Conservation (phyloP, 1,140 invertebrate species). For the Cheumatopsyche charites region DNA sequence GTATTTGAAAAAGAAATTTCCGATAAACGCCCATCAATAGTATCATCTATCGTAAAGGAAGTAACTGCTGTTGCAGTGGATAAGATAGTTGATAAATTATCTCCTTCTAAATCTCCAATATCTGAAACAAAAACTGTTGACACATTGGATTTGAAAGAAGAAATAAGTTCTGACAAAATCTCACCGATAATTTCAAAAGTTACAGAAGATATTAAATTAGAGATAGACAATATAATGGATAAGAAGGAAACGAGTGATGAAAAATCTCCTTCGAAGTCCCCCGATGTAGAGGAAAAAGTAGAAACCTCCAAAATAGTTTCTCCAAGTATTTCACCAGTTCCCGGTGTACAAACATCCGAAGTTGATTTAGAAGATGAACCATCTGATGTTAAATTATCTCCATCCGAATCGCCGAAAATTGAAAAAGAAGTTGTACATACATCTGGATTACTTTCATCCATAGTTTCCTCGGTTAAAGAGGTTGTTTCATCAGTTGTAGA, state of each 20-base stretch:
- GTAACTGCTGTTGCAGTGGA: neutral
- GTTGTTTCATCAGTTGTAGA: too few species aligned
- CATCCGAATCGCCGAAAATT: neutral
- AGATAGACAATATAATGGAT: too few species aligned
- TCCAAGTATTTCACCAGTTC: neutral
- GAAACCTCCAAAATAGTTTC: neutral
- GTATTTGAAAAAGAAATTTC: slow-evolving; percentile 1
- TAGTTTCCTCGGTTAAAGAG: too few species aligned
- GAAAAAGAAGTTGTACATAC: neutral
- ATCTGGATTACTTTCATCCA: too few species aligned
- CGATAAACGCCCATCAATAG: too few species aligned
- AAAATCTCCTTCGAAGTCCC: neutral
- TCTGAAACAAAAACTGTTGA: slow-evolving; percentile 20
- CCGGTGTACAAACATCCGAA: too few species aligned
- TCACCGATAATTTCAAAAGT: neutral
- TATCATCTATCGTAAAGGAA: too few species aligned
- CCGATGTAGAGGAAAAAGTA: neutral
- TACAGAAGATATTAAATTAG: slow-evolving; percentile 29
- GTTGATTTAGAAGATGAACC: too few species aligned
- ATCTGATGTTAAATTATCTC: too few species aligned
- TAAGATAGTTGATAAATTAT: slow-evolving; percentile 5
- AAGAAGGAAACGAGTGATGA: too few species aligned
- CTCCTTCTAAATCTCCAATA: slow-evolving; percentile 28
- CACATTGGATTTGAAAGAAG: slow-evolving; percentile 25
- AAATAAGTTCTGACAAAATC: slow-evolving; percentile 37